Conservation (phyloP, 2,888 invertebrate species). For the Stenchaetothrips biformis region DNA sequence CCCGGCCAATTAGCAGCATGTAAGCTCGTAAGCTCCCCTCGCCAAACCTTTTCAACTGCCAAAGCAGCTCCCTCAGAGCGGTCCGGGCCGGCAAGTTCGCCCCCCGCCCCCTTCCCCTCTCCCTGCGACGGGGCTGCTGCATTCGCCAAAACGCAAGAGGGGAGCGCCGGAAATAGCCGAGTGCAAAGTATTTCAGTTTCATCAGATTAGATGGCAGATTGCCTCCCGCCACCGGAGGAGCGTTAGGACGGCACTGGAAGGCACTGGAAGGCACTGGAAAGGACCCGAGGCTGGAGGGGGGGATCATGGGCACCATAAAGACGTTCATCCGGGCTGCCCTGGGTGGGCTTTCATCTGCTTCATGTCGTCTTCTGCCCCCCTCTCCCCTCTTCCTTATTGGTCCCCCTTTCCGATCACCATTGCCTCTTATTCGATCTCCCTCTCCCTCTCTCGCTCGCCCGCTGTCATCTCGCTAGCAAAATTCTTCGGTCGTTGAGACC, state of each 20-base stretch:
- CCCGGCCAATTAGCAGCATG: too few relatives aligned
- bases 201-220: constrained; percentile 9
- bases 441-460: background rate
- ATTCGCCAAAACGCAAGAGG: background rate
- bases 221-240: background rate
- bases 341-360: background rate
- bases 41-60: too few relatives aligned
- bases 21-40: too few relatives aligned
- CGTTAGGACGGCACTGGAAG: background rate
- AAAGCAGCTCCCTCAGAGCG: too few relatives aligned
- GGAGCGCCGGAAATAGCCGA: background rate
- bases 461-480: background rate
- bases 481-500: too few relatives aligned
- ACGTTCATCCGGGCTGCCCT: background rate
- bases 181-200: constrained; percentile 9
- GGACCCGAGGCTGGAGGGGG: too few relatives aligned
- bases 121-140: background rate
- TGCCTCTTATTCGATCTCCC: background rate
- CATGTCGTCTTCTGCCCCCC: background rate
- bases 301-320: background rate
- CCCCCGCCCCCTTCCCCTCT: background rate
- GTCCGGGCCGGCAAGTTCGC: background rate
- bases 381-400: too few relatives aligned
- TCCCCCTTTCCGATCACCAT: too few relatives aligned
- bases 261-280: background rate